Base-by-base conservation (phyloP, 2,797 vertebrate genomes). In the Pristis pectinata region DNA sequence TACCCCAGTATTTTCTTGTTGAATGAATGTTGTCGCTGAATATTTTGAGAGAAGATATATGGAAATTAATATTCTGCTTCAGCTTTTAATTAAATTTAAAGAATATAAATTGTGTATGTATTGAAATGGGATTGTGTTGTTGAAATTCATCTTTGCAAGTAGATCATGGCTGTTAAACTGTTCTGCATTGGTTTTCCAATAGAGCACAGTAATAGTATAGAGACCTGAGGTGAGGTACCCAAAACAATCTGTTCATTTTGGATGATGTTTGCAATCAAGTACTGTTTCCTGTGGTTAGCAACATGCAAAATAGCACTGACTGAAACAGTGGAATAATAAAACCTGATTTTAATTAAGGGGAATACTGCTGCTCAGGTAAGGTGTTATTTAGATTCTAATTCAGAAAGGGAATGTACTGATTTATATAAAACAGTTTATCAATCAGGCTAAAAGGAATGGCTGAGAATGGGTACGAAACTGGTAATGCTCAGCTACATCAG, bases 201-300 rank as follows among this genome's bases (percentile, higher is more conserved):
- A 49, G 41, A 74, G 13, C 37, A 34, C 41, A 93, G 24, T 30
- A 41, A 67, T 37, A 67, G 89, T 67, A 61, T 15, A 91, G 89
- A 70, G 67, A 44, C 24, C 67, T 93, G 64, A 93, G 37, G 11
- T 49, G 92, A 74, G 11, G 27, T 41, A 93, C 17, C 41, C 27
- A 53, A 64, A 93, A 93, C 67, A 93, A 74, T 93, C 91, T 70
- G 67, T 74, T 93, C 61, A 93, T 49, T 17, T 74, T 74, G 41
- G 27, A 76, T 19, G 30, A 53, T 76, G 44, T 94, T n/a, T 94
- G 27, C 70, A 34, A 34, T 70, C 17, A 76, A 74, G 30, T 7
- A 76, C 5, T 93, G 67, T 72, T 76, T 19, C 44, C 92, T 76
- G 67, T 76, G 70, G 70, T 94, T 49, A 53, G 44, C 92, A 94